Conservation (phyloP, 2,888 invertebrate genomes). For the Eupithecia exiguata region DNA sequence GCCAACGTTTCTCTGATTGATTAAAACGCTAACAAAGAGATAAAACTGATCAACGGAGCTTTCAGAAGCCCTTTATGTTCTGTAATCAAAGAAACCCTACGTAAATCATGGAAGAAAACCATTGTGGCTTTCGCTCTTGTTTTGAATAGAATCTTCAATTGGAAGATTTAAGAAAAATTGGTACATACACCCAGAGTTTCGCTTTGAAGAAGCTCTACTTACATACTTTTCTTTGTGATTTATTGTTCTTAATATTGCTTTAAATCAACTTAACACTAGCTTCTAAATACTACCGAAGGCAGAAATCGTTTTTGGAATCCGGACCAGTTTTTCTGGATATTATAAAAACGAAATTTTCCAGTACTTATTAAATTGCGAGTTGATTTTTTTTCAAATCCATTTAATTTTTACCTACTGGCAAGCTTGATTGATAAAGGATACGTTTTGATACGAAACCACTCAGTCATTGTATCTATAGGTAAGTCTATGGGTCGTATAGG, state of each 20-base stretch:
- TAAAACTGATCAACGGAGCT: constrained; percentile 79
- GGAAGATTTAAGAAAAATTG: constrained; percentile 3
- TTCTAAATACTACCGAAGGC: neutral
- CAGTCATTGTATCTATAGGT: constrained; percentile 24
- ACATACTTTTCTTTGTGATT: neutral
- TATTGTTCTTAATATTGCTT: neutral
- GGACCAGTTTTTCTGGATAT: neutral
- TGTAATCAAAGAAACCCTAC: constrained; percentile 78
- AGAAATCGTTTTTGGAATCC: neutral
- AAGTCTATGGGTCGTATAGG: constrained; percentile 28
- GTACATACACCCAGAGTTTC: neutral
- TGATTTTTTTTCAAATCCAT: neutral
- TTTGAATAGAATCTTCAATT: constrained; percentile 28
- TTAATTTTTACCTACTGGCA: neutral
- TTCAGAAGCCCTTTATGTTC: constrained; percentile 79
- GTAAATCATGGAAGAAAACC: constrained; percentile 69
- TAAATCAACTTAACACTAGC: neutral
- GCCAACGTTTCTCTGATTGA: constrained; percentile 74
- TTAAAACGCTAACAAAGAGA: constrained; percentile 82
- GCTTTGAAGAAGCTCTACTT: neutral
- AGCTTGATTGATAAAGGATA: neutral
- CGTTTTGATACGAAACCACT: neutral
- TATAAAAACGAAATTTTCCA: too few relatives aligned
- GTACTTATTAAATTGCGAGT: too few relatives aligned
- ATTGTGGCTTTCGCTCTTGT: constrained; percentile 52